phyloP scores from a whole-genome alignment of 2,888 invertebrate genomes.

The Trachelus tabidus region DNA sequence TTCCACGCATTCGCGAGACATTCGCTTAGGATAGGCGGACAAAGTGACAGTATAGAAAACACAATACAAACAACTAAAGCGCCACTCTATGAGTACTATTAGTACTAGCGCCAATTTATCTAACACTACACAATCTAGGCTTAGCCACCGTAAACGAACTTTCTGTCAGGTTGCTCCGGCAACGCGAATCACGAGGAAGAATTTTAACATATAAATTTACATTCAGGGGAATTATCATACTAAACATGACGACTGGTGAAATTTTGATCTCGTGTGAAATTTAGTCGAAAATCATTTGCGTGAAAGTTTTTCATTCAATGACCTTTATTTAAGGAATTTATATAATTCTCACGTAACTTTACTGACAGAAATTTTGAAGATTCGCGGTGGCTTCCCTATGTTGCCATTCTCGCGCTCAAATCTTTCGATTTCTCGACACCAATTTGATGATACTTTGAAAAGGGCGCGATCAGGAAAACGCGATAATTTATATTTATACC shows the following conservation, averaged over 20 bases:
- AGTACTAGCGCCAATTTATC: slow-evolving; percentile 49
- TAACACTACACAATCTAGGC: slow-evolving; percentile 56
- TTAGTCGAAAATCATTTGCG: not conserved
- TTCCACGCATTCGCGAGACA: not conserved
- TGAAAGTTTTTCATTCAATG: not conserved
- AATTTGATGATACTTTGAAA: slow-evolving; percentile 22
- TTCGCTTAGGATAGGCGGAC: slow-evolving; percentile 41
- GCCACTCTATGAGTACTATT: slow-evolving; percentile 54
- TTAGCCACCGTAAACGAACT: slow-evolving; percentile 40
- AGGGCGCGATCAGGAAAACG: not conserved
- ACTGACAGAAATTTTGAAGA: slow-evolving; percentile 8
- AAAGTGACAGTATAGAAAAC: slow-evolving; percentile 58
- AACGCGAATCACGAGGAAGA: not conserved
- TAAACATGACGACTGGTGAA: not conserved
- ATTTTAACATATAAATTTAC: not conserved
- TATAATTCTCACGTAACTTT: not conserved
- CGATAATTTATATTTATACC: not conserved
- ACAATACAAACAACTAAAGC: slow-evolving; percentile 64
- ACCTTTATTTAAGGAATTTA: not conserved
- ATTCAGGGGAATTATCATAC: not conserved
- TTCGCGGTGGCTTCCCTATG: slow-evolving; percentile 45
- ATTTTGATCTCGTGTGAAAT: not conserved
- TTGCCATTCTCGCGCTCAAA: slow-evolving; percentile 60
- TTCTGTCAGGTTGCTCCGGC: slow-evolving; percentile 25
- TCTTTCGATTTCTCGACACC: slow-evolving; percentile 37